phyloP scores from a whole-genome alignment of 2,888 invertebrate genomes.

The Idaea aversata region DNA sequence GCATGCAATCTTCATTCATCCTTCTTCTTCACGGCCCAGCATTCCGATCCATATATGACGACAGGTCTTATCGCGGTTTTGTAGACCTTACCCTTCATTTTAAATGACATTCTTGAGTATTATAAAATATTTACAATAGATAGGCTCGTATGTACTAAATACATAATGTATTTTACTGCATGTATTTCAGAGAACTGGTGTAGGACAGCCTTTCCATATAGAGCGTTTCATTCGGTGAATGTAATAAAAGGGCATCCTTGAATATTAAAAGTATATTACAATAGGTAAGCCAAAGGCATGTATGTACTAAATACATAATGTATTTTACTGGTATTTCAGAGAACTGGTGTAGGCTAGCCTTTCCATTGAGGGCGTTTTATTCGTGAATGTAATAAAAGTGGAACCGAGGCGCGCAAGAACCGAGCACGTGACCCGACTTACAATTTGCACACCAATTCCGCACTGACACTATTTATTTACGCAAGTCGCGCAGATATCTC shows the following conservation, averaged over 20 bases:
- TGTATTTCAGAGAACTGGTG: conserved; percentile 32
- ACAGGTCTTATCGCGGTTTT: no score
- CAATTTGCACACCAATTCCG: conserved; percentile 47
- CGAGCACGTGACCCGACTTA: conserved; percentile 63
- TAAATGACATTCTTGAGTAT: neutral
- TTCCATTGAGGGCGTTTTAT: conserved; percentile 56
- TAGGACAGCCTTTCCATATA: conserved; percentile 45
- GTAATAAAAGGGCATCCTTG: conserved; percentile 59
- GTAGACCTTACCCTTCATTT: no score
- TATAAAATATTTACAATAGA: conserved; percentile 10
- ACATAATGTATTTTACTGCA: neutral
- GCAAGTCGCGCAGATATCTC: conserved; percentile 48
- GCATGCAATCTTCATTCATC: no score
- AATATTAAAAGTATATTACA: no score
- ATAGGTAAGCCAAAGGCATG: no score
- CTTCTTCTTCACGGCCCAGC: no score
- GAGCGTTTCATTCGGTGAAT: conserved; percentile 65
- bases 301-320: neutral
- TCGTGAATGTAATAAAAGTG: conserved; percentile 72
- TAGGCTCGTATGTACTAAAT: conserved; percentile 24
- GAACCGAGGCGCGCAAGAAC: conserved; percentile 46
- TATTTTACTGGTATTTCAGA: conserved; percentile 19
- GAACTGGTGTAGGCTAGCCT: conserved; percentile 38
- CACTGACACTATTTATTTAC: conserved; percentile 57
- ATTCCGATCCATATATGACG: no score